These are phyloP conservation scores for Brachyptera risi DNA, from an alignment of 2,888 invertebrate species.

Conservation along the genomic window DNA sequence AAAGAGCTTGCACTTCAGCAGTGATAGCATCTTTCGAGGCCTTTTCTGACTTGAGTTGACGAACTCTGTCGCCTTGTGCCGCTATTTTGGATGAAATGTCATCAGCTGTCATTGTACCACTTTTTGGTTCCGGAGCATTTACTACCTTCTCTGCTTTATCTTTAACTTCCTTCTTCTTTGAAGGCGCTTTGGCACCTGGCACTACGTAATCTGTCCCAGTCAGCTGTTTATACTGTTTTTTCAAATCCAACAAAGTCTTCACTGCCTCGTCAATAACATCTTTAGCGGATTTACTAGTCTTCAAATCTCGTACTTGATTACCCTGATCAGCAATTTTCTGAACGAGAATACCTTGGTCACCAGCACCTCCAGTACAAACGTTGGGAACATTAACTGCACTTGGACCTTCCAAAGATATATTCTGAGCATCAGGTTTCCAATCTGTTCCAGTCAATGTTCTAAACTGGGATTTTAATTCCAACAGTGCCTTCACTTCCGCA, in stretches of 20 bases:
- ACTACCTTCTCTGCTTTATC: no score
- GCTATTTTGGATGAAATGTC: slow-evolving; percentile 47
- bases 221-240: slow-evolving; percentile 53
- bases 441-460: slow-evolving; percentile 63
- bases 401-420: no score
- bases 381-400: slow-evolving; percentile 37
- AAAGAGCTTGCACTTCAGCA: slow-evolving; percentile 52
- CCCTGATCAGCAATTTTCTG: slow-evolving; percentile 57
- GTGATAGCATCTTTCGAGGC: slow-evolving; percentile 52
- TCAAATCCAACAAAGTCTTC: slow-evolving; percentile 52
- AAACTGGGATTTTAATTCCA: slow-evolving; percentile 70
- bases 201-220: no score
- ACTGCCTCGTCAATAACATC: slow-evolving; percentile 54
- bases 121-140: no score
- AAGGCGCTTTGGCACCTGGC: no score
- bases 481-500: slow-evolving; percentile 56
- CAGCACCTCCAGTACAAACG: slow-evolving; percentile 21
- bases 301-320: slow-evolving; percentile 55
- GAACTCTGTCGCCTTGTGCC: slow-evolving; percentile 58
- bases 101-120: no score
- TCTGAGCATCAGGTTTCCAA: slow-evolving; percentile 55
- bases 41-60: slow-evolving; percentile 55
- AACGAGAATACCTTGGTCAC: slow-evolving; percentile 40
- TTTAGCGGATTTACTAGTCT: slow-evolving; percentile 53
- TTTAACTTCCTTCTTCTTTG: no score